These are phyloP conservation scores for Zalophus californianus DNA, from an alignment of 2,797 vertebrate species.

Conservation along the genomic window DNA sequence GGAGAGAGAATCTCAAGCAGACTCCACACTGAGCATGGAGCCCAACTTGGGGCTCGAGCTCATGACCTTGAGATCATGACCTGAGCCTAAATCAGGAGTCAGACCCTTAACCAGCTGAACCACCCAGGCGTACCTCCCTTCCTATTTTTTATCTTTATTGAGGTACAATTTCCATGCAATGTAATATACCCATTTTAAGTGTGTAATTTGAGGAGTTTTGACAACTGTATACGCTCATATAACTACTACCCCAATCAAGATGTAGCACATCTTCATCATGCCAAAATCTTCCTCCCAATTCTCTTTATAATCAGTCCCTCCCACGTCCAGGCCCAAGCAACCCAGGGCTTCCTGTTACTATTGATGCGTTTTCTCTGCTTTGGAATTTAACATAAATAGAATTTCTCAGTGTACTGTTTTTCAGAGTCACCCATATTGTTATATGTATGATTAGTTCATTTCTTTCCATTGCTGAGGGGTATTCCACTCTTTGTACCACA, in stretches of 20 bases:
- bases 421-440: neutral
- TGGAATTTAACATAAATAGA: neutral
- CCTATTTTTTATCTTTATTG: neutral
- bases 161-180: neutral
- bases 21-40: neutral
- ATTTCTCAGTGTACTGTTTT: neutral
- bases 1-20: neutral
- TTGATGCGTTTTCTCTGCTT: neutral
- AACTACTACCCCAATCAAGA: neutral
- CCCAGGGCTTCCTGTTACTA: neutral
- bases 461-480: neutral
- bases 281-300: neutral
- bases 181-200: neutral
- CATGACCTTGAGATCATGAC: neutral
- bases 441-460: neutral
- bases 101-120: neutral
- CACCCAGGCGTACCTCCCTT: neutral
- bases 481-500: neutral
- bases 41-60: neutral
- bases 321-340: neutral
- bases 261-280: neutral
- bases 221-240: neutral
- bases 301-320: neutral
- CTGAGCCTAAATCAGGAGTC: neutral
- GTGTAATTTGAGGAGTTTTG: neutral